These are phyloP conservation scores for Pogonocherus hispidulus DNA, from an alignment of 2,888 invertebrate species.

Conservation along the genomic window DNA sequence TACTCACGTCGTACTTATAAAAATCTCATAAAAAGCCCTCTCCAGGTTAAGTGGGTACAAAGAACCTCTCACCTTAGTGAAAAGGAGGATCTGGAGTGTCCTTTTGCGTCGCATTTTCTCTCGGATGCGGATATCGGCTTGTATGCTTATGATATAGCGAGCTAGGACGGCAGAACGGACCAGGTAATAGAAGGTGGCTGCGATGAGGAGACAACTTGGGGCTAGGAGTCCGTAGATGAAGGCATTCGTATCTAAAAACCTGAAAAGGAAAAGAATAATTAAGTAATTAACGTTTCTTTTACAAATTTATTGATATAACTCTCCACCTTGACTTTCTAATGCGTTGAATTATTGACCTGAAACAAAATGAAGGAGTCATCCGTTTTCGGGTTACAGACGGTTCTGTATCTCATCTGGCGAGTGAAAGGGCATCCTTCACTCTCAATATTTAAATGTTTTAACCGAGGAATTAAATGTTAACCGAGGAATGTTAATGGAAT, in stretches of 20 bases:
- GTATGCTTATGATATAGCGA: conserved; percentile 74
- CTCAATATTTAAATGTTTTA: no score
- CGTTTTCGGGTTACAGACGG: no score
- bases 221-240: conserved; percentile 72
- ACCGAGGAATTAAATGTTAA: no score
- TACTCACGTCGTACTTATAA: background rate
- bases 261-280: conserved; percentile 61
- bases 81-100: conserved; percentile 73
- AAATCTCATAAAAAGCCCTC: background rate
- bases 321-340: no score
- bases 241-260: conserved; percentile 71
- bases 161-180: conserved; percentile 72
- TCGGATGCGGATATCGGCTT: conserved; percentile 72
- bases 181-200: conserved; percentile 57
- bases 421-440: no score
- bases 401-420: no score
- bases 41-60: background rate
- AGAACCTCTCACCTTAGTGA: conserved; percentile 70
- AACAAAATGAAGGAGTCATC: no score
- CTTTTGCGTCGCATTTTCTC: conserved; percentile 74
- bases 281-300: no score
- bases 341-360: no score
- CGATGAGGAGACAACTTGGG: conserved; percentile 55
- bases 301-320: no score
- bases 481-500: no score